Evolutionary conservation across 2,888 invertebrate genomes (phyloP), one percentile per base, ranked within the genome.

Genomic region (Drosophila cognata): DNA sequence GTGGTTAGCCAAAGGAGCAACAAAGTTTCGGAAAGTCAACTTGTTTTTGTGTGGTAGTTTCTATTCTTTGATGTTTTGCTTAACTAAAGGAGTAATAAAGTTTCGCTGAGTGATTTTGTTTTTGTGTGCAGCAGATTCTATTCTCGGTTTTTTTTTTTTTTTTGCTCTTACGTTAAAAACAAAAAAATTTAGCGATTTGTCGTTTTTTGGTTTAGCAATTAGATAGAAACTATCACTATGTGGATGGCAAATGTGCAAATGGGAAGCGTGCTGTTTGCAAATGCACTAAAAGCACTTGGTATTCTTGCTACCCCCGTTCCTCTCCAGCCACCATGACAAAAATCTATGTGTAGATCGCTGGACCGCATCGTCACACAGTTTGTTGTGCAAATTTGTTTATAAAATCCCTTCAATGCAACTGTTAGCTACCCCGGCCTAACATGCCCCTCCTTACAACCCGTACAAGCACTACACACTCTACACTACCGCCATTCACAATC

Each of bases 191-290:
- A 11, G 38, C 46, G 13, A 21, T 46, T 46, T 46, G 7, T 13
- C 43, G 25, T 35, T 64, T 58, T 72, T 61, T 55, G 33, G 33
- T 41, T 33, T 36, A 58, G 69, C 86, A 86, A 81, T 86, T 83
- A 88, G 74, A 74, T 76, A 80, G 60, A 71, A 67, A 48, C 35
- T n/a, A 62, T 28, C 56, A 67, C 25, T 61, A 16, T 65, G 56
- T 41, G 43, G 18, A 55, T 18, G 52, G 48, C 43, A 55, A 52
- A 52, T 70, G 73, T 58, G 61, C 70, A 71, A 71, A 86, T 77
- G 79, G 72, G 67, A 79, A 84, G 82, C 76, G 74, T 74, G 51
- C 58, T 70, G 77, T 70, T 82, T 68, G 63, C 63, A 82, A 75
- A 63, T 63, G 66, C 71, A 75, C 66, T 55, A 57, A 71, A 70